A percentile compares a stretch with the other conserved stretches of the same genome.
Conservation (phyloP, 64 coral and sea anemone genomes). For the Anthopleura sola region DNA sequence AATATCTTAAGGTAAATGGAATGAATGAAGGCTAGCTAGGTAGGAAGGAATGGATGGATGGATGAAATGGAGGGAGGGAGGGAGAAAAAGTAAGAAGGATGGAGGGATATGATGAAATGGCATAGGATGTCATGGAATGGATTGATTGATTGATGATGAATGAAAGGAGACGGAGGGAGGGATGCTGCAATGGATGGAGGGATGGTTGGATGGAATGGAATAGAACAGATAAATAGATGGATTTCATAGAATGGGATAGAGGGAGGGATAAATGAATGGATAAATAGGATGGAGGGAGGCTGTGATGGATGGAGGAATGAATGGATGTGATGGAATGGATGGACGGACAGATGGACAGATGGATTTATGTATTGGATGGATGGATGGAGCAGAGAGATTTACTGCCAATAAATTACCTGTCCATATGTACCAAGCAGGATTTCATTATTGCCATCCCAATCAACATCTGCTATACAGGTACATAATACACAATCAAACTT, state of each 20-base stretch:
- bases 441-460: constrained; percentile 94
- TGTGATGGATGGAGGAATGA: not conserved
- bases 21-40: not conserved
- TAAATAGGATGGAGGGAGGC: not conserved
- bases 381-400: not conserved
- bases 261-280: not conserved
- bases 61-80: not conserved
- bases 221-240: too few relatives aligned
- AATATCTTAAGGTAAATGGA: not conserved
- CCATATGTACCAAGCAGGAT: constrained; percentile 91
- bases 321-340: too few relatives aligned
- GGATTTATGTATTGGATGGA: not conserved
- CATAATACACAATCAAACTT: constrained; percentile 89
- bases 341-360: too few relatives aligned
- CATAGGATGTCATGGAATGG: too few relatives aligned
- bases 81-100: too few relatives aligned
- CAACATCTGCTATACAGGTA: constrained; percentile 85
- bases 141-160: too few relatives aligned
- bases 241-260: not conserved
- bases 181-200: too few relatives aligned
- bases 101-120: too few relatives aligned
- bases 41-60: not conserved
- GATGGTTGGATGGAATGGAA: not conserved
- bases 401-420: constrained; percentile 46
- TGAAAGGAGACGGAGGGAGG: too few relatives aligned